Evolutionary conservation across 1,140 invertebrate species (phyloP), one percentile per base, ranked within the genome.

Genomic region (Phocides pigmalion): DNA sequence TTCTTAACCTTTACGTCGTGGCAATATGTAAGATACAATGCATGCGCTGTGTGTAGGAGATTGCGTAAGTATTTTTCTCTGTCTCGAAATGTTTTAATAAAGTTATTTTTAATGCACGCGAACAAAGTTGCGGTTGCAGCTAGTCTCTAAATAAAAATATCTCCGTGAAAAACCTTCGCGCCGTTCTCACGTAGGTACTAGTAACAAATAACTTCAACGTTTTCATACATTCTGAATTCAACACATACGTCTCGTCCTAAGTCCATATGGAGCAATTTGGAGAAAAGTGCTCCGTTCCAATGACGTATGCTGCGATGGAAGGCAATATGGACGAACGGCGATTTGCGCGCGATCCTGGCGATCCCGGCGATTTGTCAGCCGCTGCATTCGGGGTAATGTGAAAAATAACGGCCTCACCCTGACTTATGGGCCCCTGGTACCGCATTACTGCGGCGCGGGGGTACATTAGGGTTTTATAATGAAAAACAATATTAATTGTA

Each of bases 341-440:
- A 54, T 49, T 51, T 44, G 41, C 16, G 17, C 50, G 9, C 39
- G 22, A 32, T 44, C 39, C 28, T 37, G 4, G 9, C 39, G 22
- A 32, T 44, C 39, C 49, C 53, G n/a, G 39, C 39, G 39, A 58
- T 58, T 44, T 42, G 25, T 58, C 53, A 56, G 53, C 4, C 12
- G 37, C 35, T 41, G 42, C 35, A 35, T 37, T 16, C n/a, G 56
- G 32, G 35, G 14, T 54, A 41, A 41, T 47, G 63, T 65, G 63
- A 65, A 65, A 65, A 65, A 65, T 65, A 59, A 59, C 44, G 20
- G 63, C 37, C 39, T 49, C 44, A 19, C 20, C 20, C 6, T 65
- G 37, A 65, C 37, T 58, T 58, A 65, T 65, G 53, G 35, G 42
- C n/a, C 35, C 22, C 35, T 39, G 53, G 47, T 59, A 50, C 11